phyloP scores from a whole-genome alignment of 2,888 invertebrate species.

The Iselma pallidipennis region DNA sequence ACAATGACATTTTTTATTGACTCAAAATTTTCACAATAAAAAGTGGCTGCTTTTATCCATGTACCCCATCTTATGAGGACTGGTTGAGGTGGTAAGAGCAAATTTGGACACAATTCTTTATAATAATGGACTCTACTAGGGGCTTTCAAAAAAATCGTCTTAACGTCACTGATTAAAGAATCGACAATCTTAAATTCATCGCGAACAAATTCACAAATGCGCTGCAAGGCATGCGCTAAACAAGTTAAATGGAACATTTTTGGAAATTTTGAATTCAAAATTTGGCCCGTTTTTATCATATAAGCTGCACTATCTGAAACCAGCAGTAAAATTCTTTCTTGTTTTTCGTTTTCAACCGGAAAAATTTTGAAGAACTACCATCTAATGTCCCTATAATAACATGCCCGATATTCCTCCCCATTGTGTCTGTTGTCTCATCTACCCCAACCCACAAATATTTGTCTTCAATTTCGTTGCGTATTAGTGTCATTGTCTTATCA shows the following conservation, averaged over 20 bases:
- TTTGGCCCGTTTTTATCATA: background rate
- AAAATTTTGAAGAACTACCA: no score
- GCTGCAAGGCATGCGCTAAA: background rate
- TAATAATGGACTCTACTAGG: background rate
- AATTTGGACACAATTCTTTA: background rate
- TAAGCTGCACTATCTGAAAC: background rate
- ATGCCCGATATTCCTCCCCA: no score
- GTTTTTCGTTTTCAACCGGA: no score
- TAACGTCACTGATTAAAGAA: background rate
- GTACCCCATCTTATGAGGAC: background rate
- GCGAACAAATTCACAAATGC: constrained; percentile 2
- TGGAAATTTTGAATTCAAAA: background rate
- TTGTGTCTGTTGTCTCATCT: no score
- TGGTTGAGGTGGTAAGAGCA: background rate
- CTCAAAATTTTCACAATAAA: background rate
- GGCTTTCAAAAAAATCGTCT: background rate
- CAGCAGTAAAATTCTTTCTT: background rate
- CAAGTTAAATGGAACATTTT: constrained; percentile 1
- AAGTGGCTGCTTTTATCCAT: background rate
- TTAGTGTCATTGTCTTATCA: no score
- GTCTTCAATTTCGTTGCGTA: no score
- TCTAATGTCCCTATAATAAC: no score
- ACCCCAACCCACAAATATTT: no score
- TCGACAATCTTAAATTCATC: background rate
- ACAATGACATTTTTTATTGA: background rate